Evolutionary conservation across 1,140 invertebrate genomes (phyloP), one percentile per base, ranked within the genome.

Genomic region (Tetramorium parvispinum): DNA sequence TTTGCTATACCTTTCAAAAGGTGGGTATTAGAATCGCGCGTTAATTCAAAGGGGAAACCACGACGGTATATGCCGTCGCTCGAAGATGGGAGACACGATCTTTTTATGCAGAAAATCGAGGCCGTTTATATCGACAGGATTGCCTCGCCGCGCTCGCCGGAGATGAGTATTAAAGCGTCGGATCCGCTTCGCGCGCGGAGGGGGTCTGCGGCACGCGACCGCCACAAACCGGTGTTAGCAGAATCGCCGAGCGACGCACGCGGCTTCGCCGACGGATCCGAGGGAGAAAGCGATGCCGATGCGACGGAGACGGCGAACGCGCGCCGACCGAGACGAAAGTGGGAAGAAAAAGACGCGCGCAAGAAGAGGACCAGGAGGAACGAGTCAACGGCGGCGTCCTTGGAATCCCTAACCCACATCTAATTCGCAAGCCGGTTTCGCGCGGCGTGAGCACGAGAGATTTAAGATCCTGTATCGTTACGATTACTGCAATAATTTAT

Each of bases 381-480:
- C 53, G 77, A 75, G 78, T 87, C 57, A 32, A 32, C 32, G 8
- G 57, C 61, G n/a, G 13, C 57, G 86, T 57, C 88, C 88, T 90
- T 90, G 86, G 76, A 49, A 90, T 88, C 88, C 86, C 82, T 91
- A 91, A 91, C 88, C 88, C 88, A 90, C 88, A 90, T 90, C 76
- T 90, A 90, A 90, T 85, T 88, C 68, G 75, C 88, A 18, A 68
- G 27, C 49, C 49, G 57, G 32, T 79, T 81, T 65, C 51, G 46
- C 24, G 53, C 37, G 63, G n/a, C 46, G 18, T 32, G 18, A 61
- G 16, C n/a, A 16, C 46, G 32, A n/a, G 16, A 27, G 8, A n/a
- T 37, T 71, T 40, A 24, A 51, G 51, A 24, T 32, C 18, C 16
- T n/a, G 16, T 16, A 32, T 63, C 51, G 27, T 63, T 53, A 49